phyloP scores from a whole-genome alignment of 2,113 vertebrate genomes.

The Notothenia rossii region DNA sequence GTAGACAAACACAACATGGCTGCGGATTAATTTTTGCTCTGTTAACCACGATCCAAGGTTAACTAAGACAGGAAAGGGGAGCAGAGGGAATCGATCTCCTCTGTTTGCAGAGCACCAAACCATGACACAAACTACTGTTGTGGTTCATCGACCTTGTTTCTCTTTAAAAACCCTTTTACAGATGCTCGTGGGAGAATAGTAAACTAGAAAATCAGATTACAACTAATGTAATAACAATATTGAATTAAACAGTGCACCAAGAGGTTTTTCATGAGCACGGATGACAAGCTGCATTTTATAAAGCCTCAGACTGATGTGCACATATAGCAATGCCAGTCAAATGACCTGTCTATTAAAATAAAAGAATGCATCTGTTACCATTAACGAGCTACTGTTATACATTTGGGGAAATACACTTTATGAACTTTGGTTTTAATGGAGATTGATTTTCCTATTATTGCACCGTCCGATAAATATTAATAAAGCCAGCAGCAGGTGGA shows the following conservation, averaged over 20 bases:
- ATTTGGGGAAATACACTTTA: no score
- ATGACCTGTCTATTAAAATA: neutral
- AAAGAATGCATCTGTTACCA: neutral
- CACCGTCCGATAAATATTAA: no score
- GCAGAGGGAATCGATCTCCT: constrained; percentile 55
- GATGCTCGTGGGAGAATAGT: neutral
- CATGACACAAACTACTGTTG: constrained; percentile 39
- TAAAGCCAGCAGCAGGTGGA: no score
- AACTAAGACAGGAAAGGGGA: constrained; percentile 44
- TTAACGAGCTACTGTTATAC: neutral
- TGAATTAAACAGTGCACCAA: constrained; percentile 1
- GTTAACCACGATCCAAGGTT: constrained; percentile 66
- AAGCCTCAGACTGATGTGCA: neutral
- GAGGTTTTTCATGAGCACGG: neutral
- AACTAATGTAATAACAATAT: constrained; percentile 16
- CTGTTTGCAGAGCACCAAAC: constrained; percentile 62
- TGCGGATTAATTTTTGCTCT: constrained; percentile 58
- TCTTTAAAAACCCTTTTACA: constrained; percentile 28
- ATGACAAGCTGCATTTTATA: neutral
- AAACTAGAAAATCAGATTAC: neutral
- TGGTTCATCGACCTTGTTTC: constrained; percentile 32
- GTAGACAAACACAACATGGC: constrained; percentile 61
- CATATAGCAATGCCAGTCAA: neutral
- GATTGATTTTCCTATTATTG: no score
- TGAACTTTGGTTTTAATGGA: no score